A percentile compares a stretch with the other conserved stretches of the same genome.
phyloP scores from a whole-genome alignment of 64 coral and sea anemone genomes.

The Montipora efflorescens region DNA sequence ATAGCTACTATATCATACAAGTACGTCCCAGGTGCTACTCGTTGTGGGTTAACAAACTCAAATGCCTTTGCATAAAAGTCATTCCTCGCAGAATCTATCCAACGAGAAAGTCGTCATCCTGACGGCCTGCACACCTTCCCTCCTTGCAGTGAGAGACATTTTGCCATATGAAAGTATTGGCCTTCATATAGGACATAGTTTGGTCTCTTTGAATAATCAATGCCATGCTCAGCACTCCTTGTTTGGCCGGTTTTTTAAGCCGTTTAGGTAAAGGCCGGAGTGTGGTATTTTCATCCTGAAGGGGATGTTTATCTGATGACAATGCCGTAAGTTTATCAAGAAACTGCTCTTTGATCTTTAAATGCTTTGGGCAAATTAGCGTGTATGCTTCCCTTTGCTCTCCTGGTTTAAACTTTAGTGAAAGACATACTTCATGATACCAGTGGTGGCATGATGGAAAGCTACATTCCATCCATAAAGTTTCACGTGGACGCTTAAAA shows the following conservation, averaged over 20 bases:
- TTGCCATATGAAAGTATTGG: constrained; percentile 28
- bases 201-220: constrained; percentile 40
- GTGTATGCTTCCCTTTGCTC: constrained; percentile 36
- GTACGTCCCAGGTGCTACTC: neutral
- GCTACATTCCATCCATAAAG: constrained; percentile 32
- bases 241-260: constrained; percentile 15
- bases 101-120: constrained; percentile 13
- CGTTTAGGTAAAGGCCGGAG: neutral
- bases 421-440: constrained; percentile 50
- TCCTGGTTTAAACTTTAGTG: constrained; percentile 42
- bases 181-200: constrained; percentile 43
- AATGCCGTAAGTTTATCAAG: constrained; percentile 10
- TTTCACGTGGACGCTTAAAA: constrained; percentile 43
- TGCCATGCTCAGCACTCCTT: neutral
- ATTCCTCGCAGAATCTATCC: constrained; percentile 46
- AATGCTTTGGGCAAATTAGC: constrained; percentile 52
- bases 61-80: constrained; percentile 33
- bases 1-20: constrained; percentile 10
- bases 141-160: constrained; percentile 22
- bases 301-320: constrained; percentile 23
- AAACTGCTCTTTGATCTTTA: constrained; percentile 46
- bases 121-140: constrained; percentile 40
- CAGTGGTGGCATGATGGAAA: constrained; percentile 46
- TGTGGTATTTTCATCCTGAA: neutral
- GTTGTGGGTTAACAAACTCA: neutral